Base-by-base conservation (phyloP, 2,888 invertebrate genomes). In the Reticulitermes lucifugus region DNA sequence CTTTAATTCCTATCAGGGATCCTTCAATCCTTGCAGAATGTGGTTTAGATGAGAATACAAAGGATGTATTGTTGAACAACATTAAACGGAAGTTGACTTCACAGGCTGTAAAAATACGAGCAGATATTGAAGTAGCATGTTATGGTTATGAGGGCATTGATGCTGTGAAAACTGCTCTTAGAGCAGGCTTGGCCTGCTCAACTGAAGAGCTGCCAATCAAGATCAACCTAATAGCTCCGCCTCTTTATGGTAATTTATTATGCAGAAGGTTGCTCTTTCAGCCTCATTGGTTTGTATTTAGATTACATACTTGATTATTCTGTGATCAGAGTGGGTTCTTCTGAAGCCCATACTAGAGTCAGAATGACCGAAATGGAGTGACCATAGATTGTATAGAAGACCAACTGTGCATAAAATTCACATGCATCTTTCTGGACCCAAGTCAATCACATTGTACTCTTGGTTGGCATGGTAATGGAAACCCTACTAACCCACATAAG, bases 81-180 rank as follows among this genome's bases (percentile, higher is more conserved):
- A 99, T 99, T 88, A 97, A 97, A 91, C 94, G 98, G 88, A 98
- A 99, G 91, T 92, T 99, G 84, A 99, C 99, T 41, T 98, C 99
- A 10, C 99, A 99, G 91, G 96, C 97, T n/a, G 97, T 98, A 0
- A 98, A 98, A 93, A 98, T 98, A 87, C 93, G 98, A 88, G 96
- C 98, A 22, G 97, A 97, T 91, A 96, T 98, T 89, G 97, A 98
- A 91, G 98, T 98, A 88, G 96, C 97, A 0, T 98, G 98, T 91
- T 98, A 98, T 89, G 97, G 97, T 1, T 99, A 99, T 89, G 99
- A 99, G 91, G 99, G 99, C 51, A 99, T 99, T 88, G 99, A 99
- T 92, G 99, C 99, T 6, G 99, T 99, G 0, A 98, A 99, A 90
- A 93, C 96, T 75, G 98, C 99, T 0, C 92, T 99, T 71, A 96